phyloP scores from a whole-genome alignment of 1,140 invertebrate genomes.

The Anthonomus grandis region DNA sequence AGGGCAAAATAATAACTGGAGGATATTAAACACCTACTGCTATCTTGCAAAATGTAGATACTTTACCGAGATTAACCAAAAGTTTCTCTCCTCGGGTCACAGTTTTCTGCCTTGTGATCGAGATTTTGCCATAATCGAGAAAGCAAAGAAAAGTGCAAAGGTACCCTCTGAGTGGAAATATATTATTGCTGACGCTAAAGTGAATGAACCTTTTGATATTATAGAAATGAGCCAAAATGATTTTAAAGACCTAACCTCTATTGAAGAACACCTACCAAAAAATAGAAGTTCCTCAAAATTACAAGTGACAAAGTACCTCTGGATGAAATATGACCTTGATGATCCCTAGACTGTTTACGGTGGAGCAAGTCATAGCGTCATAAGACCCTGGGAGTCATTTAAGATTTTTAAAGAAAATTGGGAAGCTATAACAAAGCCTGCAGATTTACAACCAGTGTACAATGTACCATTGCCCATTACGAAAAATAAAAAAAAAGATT shows the following conservation, averaged over 20 bases:
- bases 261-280: no score
- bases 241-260: conserved; percentile 3
- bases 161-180: background rate
- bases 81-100: conserved; percentile 6
- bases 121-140: conserved; percentile 2
- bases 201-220: background rate
- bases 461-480: no score
- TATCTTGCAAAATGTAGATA: background rate
- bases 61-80: conserved; percentile 7
- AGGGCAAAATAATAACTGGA: conserved; percentile 8
- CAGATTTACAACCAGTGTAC: no score
- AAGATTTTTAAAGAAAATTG: no score
- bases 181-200: conserved; percentile 1
- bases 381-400: no score
- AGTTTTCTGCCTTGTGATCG: conserved; percentile 15
- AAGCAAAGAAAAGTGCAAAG: background rate
- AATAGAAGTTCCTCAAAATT: no score
- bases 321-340: no score
- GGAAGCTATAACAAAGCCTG: no score
- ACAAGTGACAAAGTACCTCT: no score
- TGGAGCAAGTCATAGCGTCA: no score
- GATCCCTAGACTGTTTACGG: no score
- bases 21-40: background rate
- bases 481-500: no score
- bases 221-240: background rate